These are phyloP conservation scores for Acrocephalus arundinaceus DNA, from an alignment of 2,113 vertebrate species.

Conservation along the genomic window DNA sequence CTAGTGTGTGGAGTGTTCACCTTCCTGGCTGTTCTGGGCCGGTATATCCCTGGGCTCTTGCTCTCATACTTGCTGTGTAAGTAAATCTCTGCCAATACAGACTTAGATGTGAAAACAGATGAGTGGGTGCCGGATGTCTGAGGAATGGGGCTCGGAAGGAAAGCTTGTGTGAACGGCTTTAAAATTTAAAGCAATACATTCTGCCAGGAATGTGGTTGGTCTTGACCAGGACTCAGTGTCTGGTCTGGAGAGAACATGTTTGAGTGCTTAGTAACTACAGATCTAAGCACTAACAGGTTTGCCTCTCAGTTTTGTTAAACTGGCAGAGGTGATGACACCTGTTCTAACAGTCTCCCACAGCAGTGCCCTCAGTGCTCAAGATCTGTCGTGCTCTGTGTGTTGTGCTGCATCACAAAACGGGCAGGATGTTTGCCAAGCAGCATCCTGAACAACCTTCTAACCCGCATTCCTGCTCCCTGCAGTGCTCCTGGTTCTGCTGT, in stretches of 20 bases:
- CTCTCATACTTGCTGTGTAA: slow-evolving; percentile 91
- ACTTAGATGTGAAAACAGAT: neutral
- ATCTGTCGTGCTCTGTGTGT: neutral
- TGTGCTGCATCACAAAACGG: rapidly evolving
- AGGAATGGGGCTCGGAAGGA: neutral
- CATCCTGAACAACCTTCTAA: neutral
- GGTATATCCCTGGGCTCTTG: slow-evolving; percentile 87
- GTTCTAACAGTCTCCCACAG: neutral
- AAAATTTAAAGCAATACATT: neutral
- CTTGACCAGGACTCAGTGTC: neutral
- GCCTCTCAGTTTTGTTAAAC: neutral
- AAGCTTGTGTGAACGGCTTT: neutral
- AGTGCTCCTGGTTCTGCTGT: slow-evolving; percentile 85
- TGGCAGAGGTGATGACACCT: neutral
- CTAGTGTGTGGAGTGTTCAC: slow-evolving; percentile 86
- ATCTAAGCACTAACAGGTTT: neutral
- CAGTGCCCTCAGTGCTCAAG: neutral
- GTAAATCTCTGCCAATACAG: slow-evolving; percentile 56
- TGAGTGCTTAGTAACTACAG: neutral
- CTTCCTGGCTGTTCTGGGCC: slow-evolving; percentile 86
- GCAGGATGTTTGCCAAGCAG: neutral
- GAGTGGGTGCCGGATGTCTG: neutral
- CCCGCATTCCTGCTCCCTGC: neutral
- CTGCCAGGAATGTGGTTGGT: neutral
- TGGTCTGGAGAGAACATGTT: neutral